Evolutionary conservation across 2,113 vertebrate species (phyloP), one percentile per base, ranked within the genome.

Genomic region (Brachyistius frenatus): DNA sequence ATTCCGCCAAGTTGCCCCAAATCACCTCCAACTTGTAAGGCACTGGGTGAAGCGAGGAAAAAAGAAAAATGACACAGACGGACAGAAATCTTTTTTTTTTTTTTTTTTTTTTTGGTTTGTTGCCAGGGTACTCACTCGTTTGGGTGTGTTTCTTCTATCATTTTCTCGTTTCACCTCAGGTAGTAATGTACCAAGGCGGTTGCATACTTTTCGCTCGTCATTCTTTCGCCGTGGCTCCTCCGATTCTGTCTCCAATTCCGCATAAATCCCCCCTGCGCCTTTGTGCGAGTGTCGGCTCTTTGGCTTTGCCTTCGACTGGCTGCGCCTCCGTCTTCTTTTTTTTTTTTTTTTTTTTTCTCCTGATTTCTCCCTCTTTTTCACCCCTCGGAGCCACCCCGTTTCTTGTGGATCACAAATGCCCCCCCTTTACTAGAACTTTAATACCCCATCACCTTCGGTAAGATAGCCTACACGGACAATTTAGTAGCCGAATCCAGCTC

Each of bases 61-160:
- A 64, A 70, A 44, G 56, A 5, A 10, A 33, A 7, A 39, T 23
- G 23, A 23, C 23, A 23, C 23, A 23, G 23, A 58, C 13, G 14
- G n/a, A 69, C 66, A n/a, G 32, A 64, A 11, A 65, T 23, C 23
- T 23, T 23, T 23, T 23, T 23, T 23, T 23, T 23, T 23, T 23
- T 23, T 23, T 23, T 23, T 23, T 37, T 36, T 65, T 55, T n/a
- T n/a, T n/a, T n/a, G n/a, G n/a, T n/a, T n/a, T 53, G 8, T 63
- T 63, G 56, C 4, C 41, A 44, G 11, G 13, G 35, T 86, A 95
- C 96, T 97, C 86, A 97, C 96, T 97, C 96, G 95, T 96, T 96
- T 79, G 95, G 96, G 90, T 94, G 95, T 93, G 94, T 93, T 93
- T 97, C 96, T 90, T 97, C 96, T 94, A 94, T 96, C 96, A 97